These are phyloP conservation scores for Stichopus horrens DNA, from an alignment of 53 echinoderm and acorn worm species.

Conservation along the genomic window DNA sequence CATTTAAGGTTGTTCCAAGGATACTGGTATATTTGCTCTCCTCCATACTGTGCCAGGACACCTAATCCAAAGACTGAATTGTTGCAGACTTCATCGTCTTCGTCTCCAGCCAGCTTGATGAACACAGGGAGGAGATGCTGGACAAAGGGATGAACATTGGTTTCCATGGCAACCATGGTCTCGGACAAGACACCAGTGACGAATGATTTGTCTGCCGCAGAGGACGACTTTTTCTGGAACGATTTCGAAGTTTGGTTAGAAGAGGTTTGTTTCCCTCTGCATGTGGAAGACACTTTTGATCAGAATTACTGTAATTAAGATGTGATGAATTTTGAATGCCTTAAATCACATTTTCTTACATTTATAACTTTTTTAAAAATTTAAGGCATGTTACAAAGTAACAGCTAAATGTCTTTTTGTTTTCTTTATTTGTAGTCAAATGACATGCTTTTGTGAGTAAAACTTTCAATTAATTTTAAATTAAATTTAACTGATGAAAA, in stretches of 20 bases:
- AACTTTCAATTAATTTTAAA: too few relatives aligned
- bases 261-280: too few relatives aligned
- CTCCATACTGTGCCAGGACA: conserved; percentile 78
- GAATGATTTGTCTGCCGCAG: conserved; percentile 91
- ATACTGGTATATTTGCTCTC: conserved; percentile 62
- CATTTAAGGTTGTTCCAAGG: conserved; percentile 30
- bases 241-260: not conserved
- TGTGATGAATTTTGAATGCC: too few relatives aligned
- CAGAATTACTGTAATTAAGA: too few relatives aligned
- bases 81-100: conserved; percentile 90
- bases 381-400: too few relatives aligned
- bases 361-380: too few relatives aligned
- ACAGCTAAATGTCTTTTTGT: too few relatives aligned
- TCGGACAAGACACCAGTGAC: conserved; percentile 85
- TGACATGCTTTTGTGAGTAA: too few relatives aligned
- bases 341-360: too few relatives aligned
- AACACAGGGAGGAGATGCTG: conserved; percentile 82
- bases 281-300: too few relatives aligned
- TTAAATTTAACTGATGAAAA: too few relatives aligned
- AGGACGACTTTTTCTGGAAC: conserved; percentile 79
- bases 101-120: conserved; percentile 65
- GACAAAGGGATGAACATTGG: conserved; percentile 68
- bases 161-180: conserved; percentile 83
- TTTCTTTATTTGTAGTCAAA: too few relatives aligned
- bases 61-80: conserved; percentile 94